Evolutionary conservation across 2,888 invertebrate genomes (phyloP).

Genomic region (Tenthredo amoena): DNA sequence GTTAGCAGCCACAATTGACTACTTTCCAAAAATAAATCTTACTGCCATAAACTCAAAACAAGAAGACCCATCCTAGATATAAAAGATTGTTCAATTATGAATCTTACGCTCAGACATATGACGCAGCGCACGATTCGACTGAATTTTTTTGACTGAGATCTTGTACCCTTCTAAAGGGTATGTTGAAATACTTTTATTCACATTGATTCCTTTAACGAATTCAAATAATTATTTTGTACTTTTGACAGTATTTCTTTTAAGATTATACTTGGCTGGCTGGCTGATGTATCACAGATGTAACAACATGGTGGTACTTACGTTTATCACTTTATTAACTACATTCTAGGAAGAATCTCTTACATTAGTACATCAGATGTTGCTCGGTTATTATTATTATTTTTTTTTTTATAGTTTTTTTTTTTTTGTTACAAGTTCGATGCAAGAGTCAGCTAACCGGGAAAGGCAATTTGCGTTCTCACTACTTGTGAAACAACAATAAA

Average conservation of each 20-base stretch:
- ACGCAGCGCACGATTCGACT: slow-evolving; percentile 25
- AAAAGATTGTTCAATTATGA: background rate
- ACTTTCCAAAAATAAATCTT: background rate
- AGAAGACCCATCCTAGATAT: background rate
- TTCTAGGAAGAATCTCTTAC: slow-evolving; percentile 49
- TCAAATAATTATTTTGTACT: slow-evolving; percentile 53
- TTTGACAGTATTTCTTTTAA: slow-evolving; percentile 51
- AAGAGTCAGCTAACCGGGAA: slow-evolving; percentile 52
- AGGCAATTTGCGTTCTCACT: slow-evolving; percentile 44
- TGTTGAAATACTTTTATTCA: slow-evolving; percentile 52
- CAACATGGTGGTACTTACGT: slow-evolving; percentile 51
- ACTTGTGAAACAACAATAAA: slow-evolving; percentile 35
- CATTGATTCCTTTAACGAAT: slow-evolving; percentile 52
- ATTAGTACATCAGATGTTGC: slow-evolving; percentile 44
- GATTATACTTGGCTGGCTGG: slow-evolving; percentile 53
- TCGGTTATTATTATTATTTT: slow-evolving; percentile 10
- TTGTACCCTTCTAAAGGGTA: slow-evolving; percentile 50
- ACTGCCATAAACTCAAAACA: background rate
- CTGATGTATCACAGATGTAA: slow-evolving; percentile 53
- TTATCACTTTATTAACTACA: slow-evolving; percentile 46
- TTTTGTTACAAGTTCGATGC: slow-evolving; percentile 52
- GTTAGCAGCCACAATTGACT: background rate
- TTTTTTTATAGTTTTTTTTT: slow-evolving; percentile 1
- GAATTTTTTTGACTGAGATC: slow-evolving; percentile 51
- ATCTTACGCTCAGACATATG: background rate